These are phyloP conservation scores for Melanotus villosus DNA, from an alignment of 2,888 invertebrate species.

Conservation along the genomic window DNA sequence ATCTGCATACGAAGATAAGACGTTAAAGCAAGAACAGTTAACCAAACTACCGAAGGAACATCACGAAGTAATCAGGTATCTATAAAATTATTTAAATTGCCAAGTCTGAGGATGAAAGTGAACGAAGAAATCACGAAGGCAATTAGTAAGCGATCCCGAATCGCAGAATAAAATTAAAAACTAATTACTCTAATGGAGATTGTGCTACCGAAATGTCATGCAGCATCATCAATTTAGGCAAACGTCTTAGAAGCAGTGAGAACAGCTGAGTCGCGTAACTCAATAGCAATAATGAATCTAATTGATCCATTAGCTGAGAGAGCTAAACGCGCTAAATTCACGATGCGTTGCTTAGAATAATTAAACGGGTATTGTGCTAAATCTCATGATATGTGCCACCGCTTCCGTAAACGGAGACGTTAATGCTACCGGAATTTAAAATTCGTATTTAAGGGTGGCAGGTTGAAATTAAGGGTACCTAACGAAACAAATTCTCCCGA, in stretches of 20 bases:
- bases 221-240: conserved; percentile 43
- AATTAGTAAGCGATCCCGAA: conserved; percentile 8
- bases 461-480: too few relatives aligned
- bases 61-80: too few relatives aligned
- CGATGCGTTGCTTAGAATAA: conserved; percentile 40
- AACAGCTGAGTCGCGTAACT: conserved; percentile 45
- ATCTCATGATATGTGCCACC: neutral
- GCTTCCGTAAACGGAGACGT: too few relatives aligned
- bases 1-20: too few relatives aligned
- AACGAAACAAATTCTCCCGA: too few relatives aligned
- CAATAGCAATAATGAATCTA: conserved; percentile 48
- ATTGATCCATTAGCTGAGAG: conserved; percentile 46
- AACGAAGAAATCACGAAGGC: conserved; percentile 24
- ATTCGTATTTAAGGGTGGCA: too few relatives aligned
- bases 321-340: conserved; percentile 38
- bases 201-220: conserved; percentile 37
- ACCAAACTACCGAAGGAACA: too few relatives aligned
- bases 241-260: conserved; percentile 34
- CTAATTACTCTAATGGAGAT: conserved; percentile 36
- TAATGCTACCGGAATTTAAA: too few relatives aligned
- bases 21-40: too few relatives aligned
- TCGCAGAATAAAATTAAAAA: conserved; percentile 36
- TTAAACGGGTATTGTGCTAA: conserved; percentile 31
- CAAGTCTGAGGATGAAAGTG: neutral
- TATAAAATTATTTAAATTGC: too few relatives aligned